Evolutionary conservation across 1,140 invertebrate species (phyloP), one percentile per base, ranked within the genome.

Genomic region (Papilio helenus): DNA sequence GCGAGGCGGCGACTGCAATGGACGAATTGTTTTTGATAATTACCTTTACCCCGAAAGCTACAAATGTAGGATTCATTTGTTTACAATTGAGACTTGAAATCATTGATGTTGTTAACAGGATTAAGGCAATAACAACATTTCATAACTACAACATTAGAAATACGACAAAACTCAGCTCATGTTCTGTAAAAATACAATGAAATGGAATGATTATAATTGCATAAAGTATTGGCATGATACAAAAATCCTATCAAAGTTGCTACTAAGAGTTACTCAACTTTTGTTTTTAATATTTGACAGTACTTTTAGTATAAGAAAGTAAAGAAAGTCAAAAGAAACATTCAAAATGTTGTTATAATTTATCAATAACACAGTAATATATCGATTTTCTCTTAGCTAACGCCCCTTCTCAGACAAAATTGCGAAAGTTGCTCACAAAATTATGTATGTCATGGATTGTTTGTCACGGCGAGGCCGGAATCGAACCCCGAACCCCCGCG

Each of bases 391-490:
- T 74, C 39, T 5, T 7, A 74, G 72, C 72, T 74, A 26, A 74
- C 42, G 44, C 72, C 72, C 81, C 84, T 85, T 85, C 77, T 77
- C 49, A 89, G 88, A 90, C 84, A 91, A 87, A 93, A 88, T 92
- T 86, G 92, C 79, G 84, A 87, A 89, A 86, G 83, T 84, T 86
- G 81, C 85, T 85, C 88, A 90, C 84, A 84, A 88, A 92, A 90
- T 93, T 94, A 94, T 92, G 91, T 92, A 81, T 93, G 92, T 94
- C 93, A 92, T 94, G 93, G 87, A 92, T 91, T 92, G 90, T 94
- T 94, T 94, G 92, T 93, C 93, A 94, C 92, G 91, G 84, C 87
- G 82, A 73, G 74, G 85, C 87, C 85, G 82, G 83, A 84, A 92
- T 92, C 92, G 91, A 93, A 92, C 84, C 89, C 87, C 81, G 85